These are phyloP conservation scores for Apamea crenata DNA, from an alignment of 2,888 invertebrate species.

Conservation along the genomic window DNA sequence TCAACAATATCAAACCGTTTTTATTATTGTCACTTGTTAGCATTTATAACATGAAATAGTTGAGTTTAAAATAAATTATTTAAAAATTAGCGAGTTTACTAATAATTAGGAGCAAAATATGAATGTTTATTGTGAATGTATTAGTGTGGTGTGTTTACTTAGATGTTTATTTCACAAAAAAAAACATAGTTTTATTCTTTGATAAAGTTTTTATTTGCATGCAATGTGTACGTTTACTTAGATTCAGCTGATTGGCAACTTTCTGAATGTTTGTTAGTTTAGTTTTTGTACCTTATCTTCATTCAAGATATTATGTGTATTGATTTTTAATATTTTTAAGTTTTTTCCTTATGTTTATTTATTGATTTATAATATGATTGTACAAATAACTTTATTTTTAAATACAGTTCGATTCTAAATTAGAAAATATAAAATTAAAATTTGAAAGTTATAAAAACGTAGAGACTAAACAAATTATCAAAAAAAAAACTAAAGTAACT, in stretches of 20 bases:
- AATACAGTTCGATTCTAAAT: background rate
- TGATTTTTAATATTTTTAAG: background rate
- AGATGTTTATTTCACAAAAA: constrained; percentile 41
- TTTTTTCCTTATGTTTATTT: background rate
- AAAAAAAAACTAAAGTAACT: background rate
- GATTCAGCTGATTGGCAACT: constrained; percentile 57
- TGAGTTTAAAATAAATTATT: background rate
- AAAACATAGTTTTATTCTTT: constrained; percentile 44
- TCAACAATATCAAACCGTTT: background rate
- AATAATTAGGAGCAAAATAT: constrained; percentile 33
- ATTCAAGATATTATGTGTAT: constrained; percentile 22
- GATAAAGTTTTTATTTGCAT: constrained; percentile 70
- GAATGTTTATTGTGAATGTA: constrained; percentile 36
- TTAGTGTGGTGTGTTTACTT: constrained; percentile 50
- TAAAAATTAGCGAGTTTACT: background rate
- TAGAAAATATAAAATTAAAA: background rate
- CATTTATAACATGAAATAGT: background rate
- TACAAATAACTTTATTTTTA: background rate
- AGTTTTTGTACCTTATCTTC: constrained; percentile 16
- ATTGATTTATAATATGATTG: background rate
- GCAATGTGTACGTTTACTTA: constrained; percentile 63
- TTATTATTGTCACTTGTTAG: background rate
- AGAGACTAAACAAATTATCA: background rate
- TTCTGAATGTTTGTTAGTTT: constrained; percentile 61
- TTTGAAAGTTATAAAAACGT: background rate